Conservation (phyloP, 92 coral and sea anemone genomes). For the Porites rus region DNA sequence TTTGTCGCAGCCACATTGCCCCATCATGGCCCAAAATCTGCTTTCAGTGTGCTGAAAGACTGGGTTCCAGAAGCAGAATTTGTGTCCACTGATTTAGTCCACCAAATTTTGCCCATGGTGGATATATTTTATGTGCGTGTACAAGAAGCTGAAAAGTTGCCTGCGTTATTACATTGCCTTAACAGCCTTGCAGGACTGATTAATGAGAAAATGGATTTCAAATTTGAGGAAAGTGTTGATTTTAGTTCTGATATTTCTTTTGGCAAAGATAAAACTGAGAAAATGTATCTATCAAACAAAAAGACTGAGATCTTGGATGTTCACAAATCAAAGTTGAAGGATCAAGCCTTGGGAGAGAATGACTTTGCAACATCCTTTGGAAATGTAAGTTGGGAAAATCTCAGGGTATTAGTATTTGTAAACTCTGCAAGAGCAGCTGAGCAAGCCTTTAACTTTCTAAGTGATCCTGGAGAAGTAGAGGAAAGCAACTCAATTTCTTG, state of each 20-base stretch:
- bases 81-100: conserved; percentile 71
- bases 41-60: conserved; percentile 67
- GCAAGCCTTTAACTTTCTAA: conserved; percentile 75
- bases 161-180: conserved; percentile 59
- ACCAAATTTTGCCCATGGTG: conserved; percentile 80
- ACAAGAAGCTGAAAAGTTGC: conserved; percentile 71
- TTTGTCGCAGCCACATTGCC: conserved; percentile 98
- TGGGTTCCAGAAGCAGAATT: conserved; percentile 79
- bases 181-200: conserved; percentile 60
- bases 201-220: not conserved
- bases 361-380: not conserved
- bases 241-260: not conserved
- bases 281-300: conserved; percentile 1
- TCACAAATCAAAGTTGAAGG: not conserved
- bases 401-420: conserved; percentile 86
- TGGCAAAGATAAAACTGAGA: not conserved
- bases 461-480: conserved; percentile 34
- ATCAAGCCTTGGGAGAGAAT: not conserved
- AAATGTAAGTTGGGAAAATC: conserved; percentile 23
- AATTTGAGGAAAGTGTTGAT: not conserved
- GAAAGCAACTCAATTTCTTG: not conserved
- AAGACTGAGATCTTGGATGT: not conserved
- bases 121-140: conserved; percentile 68
- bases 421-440: conserved; percentile 76
- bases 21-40: conserved; percentile 83